phyloP scores from a whole-genome alignment of 2,888 invertebrate species.

The Hydroisotoma schaefferi region DNA sequence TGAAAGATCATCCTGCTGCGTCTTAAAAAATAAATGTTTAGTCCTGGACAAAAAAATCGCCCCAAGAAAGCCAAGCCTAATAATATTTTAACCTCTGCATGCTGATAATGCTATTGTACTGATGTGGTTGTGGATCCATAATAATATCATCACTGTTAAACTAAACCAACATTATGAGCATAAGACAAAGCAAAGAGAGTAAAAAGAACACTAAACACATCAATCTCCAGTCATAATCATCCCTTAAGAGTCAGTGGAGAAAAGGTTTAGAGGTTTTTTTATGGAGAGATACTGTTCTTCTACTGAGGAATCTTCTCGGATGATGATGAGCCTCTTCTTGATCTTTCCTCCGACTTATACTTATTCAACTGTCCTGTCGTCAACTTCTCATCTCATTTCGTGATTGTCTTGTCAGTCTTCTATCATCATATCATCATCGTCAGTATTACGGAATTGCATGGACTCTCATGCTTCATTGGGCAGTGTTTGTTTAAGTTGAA shows the following conservation, averaged over 20 bases:
- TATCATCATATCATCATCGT: not conserved
- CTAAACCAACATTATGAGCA: too few relatives aligned
- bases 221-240: too few relatives aligned
- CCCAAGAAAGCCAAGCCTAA: conserved; percentile 2
- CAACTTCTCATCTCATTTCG: conserved; percentile 4
- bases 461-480: too few relatives aligned
- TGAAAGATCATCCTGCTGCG: too few relatives aligned
- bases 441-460: too few relatives aligned
- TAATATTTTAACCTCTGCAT: not conserved
- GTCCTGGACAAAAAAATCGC: not conserved
- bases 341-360: conserved; percentile 2
- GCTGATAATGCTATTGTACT: too few relatives aligned
- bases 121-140: too few relatives aligned
- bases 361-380: not conserved
- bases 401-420: conserved; percentile 7
- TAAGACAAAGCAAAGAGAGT: not conserved
- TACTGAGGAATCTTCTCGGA: conserved; percentile 6
- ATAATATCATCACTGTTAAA: too few relatives aligned
- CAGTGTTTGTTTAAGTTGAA: too few relatives aligned
- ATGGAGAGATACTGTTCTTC: conserved; percentile 7
- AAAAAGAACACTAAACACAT: not conserved
- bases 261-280: conserved; percentile 9
- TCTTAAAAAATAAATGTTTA: too few relatives aligned
- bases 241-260: conserved; percentile 1
- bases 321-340: conserved; percentile 6